Evolutionary conservation across 1,140 invertebrate genomes (phyloP), one percentile per base, ranked within the genome.

Genomic region (Panulirus ornatus): DNA sequence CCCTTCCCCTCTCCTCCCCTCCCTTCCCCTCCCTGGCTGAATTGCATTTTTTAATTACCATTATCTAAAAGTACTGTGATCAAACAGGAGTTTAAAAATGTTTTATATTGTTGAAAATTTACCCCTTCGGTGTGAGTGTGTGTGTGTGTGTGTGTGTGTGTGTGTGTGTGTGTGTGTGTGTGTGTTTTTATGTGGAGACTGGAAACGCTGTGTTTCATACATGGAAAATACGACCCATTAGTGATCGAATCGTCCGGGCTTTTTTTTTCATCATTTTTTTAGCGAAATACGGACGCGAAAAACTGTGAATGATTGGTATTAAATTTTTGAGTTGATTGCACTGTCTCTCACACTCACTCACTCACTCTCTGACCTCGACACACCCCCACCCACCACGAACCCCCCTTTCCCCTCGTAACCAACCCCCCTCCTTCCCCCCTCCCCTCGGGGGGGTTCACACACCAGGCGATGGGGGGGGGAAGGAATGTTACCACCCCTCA

Each of bases 141-240:
- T 66, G 63, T 66, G 63, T 66, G 63, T 66, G 63, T 66, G 63
- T 66, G 63, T 66, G 63, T 34, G 63, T 66, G 63, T 66, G 63
- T 34, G 63, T 34, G 63, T 66, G 63, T 34, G 63, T 66, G 63
- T 34, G 63, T 27, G 63, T 34, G 63, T 66, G 30, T 66, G 30
- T n/a, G 22, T 66, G 22, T 27, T 5, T 66, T 3, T 66, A 6
- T n/a, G 30, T 66, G 63, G n/a, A n/a, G n/a, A n/a, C n/a, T n/a
- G n/a, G n/a, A n/a, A n/a, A n/a, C n/a, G n/a, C n/a, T n/a, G n/a
- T n/a, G n/a, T n/a, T n/a, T n/a, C n/a, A n/a, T n/a, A n/a, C n/a
- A n/a, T n/a, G n/a, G n/a, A n/a, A n/a, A n/a, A n/a, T n/a, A n/a
- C n/a, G n/a, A n/a, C n/a, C n/a, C n/a, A n/a, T n/a, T n/a, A n/a